Evolutionary conservation across 2,797 vertebrate species (phyloP), one percentile per base, ranked within the genome.

Genomic region (Peromyscus aztecus): DNA sequence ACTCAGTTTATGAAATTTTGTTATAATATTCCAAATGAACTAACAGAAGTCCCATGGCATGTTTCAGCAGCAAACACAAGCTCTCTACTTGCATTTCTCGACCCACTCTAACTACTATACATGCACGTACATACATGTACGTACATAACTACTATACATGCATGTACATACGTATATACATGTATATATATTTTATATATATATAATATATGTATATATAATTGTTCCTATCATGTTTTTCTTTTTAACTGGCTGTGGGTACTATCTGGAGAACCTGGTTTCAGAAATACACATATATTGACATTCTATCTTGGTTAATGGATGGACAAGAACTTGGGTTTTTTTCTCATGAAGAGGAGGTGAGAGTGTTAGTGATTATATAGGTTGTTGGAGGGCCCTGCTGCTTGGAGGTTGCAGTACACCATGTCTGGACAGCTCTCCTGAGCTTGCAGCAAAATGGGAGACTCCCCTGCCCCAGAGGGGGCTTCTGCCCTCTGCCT

Each of bases 1-100:
- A 76, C 6, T 12, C 37, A 88, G 23, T 57, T 37, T 82, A 76
- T 75, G 9, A 37, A 4, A 19, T 65, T 88, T 88, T 46, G 10
- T 46, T 82, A 75, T 6, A 89, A 65, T 17, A 67, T 4, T 14
- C 40, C 37, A 81, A 59, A 37, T 21, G 14, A 37, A 37, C 29
- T 27, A 65, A 75, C 21, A 17, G 14, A 31, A 67, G 29, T 21
- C 2, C 52, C 13, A 21, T 1, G 10, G 29, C 31, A n/a, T 19
- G 31, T 63, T 86, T 82, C 23, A 49, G 90, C 37, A 95, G 34
- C 46, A 82, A 82, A 83, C 52, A 81, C n/a, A 81, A 81, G 21
- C 78, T 81, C 34, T 37, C 34, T 81, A 24, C 52, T 37, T 13
- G 52, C 7, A 85, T 94, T 78, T 82, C 37, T 86, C 75, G 55